Conservation (phyloP, 2,888 invertebrate species). For the Drosophila ustulata region DNA sequence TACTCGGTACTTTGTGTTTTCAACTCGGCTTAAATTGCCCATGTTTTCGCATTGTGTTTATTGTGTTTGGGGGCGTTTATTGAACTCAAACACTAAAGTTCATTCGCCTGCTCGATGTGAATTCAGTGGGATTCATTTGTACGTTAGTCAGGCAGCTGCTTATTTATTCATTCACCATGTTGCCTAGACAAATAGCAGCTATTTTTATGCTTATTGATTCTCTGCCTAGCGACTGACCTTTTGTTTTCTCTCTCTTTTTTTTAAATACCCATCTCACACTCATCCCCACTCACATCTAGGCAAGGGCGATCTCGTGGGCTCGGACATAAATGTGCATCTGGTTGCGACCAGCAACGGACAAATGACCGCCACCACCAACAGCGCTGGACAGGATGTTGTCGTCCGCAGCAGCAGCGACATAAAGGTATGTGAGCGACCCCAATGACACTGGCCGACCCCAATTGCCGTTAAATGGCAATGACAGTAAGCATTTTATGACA, state of each 20-base stretch:
- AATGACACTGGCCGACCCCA: conserved; percentile 28
- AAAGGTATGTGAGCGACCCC: conserved; percentile 86
- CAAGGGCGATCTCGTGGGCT: conserved; percentile 97
- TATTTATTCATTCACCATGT: conserved; percentile 69
- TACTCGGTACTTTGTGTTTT: conserved; percentile 29
- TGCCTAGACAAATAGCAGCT: conserved; percentile 77
- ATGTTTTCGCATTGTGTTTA: conserved; percentile 33
- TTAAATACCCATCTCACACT: conserved; percentile 23
- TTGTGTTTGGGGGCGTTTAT: conserved; percentile 47
- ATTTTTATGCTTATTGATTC: conserved; percentile 79
- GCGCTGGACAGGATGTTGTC: conserved; percentile 89
- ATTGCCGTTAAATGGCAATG: background rate
- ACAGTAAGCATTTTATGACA: conserved; percentile 4
- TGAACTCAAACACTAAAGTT: conserved; percentile 68
- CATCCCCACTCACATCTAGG: conserved; percentile 86
- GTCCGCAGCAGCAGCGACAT: conserved; percentile 98
- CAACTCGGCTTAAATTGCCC: conserved; percentile 38
- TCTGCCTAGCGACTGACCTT: conserved; percentile 63
- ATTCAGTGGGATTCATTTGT: conserved; percentile 31
- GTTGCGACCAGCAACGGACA: conserved; percentile 88
- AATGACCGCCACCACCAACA: conserved; percentile 87
- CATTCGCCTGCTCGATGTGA: conserved; percentile 44
- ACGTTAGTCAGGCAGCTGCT: conserved; percentile 49
- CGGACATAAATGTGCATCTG: conserved; percentile 94
- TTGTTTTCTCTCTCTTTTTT: conserved; percentile 21